phyloP scores from a whole-genome alignment of 2,888 invertebrate genomes.

The Agonopterix heracliana region DNA sequence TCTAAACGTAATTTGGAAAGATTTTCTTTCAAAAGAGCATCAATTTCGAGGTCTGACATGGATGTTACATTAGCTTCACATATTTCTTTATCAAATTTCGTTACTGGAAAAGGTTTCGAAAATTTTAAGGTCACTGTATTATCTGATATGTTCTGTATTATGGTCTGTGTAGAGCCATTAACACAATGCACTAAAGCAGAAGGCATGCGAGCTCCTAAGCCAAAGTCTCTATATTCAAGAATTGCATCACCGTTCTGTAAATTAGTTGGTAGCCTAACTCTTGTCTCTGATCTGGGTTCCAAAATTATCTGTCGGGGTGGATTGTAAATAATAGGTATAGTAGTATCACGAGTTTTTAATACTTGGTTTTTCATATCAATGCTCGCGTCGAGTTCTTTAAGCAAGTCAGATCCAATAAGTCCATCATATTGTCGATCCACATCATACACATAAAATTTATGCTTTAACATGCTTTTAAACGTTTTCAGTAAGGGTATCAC shows the following conservation, averaged over 20 bases:
- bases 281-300: slow-evolving; percentile 5
- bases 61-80: too few relatives aligned
- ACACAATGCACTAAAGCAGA: too few relatives aligned
- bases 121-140: too few relatives aligned
- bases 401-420: slow-evolving; percentile 13
- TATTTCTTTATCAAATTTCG: too few relatives aligned
- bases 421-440: slow-evolving; percentile 13
- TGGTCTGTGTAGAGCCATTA: too few relatives aligned
- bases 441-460: slow-evolving; percentile 15
- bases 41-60: too few relatives aligned
- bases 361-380: slow-evolving; percentile 11
- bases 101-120: too few relatives aligned
- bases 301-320: slow-evolving; percentile 2
- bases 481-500: slow-evolving; percentile 9
- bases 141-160: too few relatives aligned
- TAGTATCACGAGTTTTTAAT: slow-evolving; percentile 4
- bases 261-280: slow-evolving; percentile 11
- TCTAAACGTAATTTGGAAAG: too few relatives aligned
- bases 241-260: slow-evolving; percentile 8
- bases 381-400: slow-evolving; percentile 13
- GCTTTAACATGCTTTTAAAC: slow-evolving; percentile 3
- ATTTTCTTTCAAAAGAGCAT: too few relatives aligned
- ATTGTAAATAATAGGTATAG: slow-evolving; percentile 12
- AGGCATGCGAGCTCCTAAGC: too few relatives aligned
- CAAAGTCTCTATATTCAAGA: slow-evolving; percentile 5